A percentile compares a stretch with the other conserved stretches of the same genome.
Evolutionary conservation across 1,140 invertebrate genomes (phyloP).

Genomic region (Mamestra configurata): DNA sequence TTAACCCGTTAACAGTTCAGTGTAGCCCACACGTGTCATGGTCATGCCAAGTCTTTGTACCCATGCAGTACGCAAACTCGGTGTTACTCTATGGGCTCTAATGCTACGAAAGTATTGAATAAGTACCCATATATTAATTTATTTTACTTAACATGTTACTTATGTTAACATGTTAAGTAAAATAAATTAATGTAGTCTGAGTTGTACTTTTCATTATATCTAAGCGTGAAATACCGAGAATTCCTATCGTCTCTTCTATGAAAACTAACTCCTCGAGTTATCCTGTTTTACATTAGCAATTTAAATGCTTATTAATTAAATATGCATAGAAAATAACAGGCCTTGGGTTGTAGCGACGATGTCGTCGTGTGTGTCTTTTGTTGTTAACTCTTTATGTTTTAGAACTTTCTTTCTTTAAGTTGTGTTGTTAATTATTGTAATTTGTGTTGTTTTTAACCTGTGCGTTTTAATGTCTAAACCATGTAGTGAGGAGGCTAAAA

Average conservation of each 20-base stretch:
- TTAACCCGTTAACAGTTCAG: too few species aligned
- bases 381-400: neutral
- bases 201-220: neutral
- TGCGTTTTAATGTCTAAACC: too few species aligned
- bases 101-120: too few species aligned
- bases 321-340: slow-evolving; percentile 70
- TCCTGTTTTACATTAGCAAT: slow-evolving; percentile 61
- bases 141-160: too few species aligned
- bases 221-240: neutral
- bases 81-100: too few species aligned
- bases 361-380: slow-evolving; percentile 56
- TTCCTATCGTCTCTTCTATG: slow-evolving; percentile 45
- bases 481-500: too few species aligned
- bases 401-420: neutral
- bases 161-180: too few species aligned
- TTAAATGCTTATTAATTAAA: slow-evolving; percentile 70
- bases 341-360: slow-evolving; percentile 38
- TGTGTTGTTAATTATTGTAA: neutral
- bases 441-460: neutral
- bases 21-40: too few species aligned
- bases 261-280: slow-evolving; percentile 48
- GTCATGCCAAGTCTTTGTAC: too few species aligned
- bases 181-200: too few species aligned
- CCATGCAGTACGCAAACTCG: too few species aligned
- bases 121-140: too few species aligned